Conservation (phyloP, 2,888 invertebrate species). For the Buathra laborator region DNA sequence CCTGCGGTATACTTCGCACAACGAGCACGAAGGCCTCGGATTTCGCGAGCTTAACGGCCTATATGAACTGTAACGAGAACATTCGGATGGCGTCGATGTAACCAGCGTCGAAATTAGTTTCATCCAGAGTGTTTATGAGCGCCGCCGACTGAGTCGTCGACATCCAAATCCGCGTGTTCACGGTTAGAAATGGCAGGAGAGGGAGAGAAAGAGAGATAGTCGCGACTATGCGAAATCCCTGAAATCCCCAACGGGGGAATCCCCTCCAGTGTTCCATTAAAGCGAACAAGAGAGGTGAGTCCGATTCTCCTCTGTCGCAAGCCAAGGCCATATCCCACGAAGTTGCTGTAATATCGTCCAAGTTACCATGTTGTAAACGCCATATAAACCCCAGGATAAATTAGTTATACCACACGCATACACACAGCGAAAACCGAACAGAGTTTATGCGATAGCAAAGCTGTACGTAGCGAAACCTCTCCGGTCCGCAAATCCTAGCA, state of each 20-base stretch:
- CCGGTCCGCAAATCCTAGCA: slow-evolving; percentile 40
- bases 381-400: slow-evolving; percentile 56
- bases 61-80: not conserved
- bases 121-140: slow-evolving; percentile 36
- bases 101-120: slow-evolving; percentile 43
- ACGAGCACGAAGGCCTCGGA: not conserved
- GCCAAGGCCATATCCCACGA: slow-evolving; percentile 40
- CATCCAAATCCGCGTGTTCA: slow-evolving; percentile 22
- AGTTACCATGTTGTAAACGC: slow-evolving; percentile 61
- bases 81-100: slow-evolving; percentile 7
- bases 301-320: slow-evolving; percentile 42
- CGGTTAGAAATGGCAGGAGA: not conserved
- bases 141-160: slow-evolving; percentile 2
- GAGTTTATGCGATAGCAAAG: slow-evolving; percentile 42
- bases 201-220: not conserved
- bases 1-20: not conserved
- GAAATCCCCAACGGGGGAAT: slow-evolving; percentile 49
- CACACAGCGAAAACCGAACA: slow-evolving; percentile 25
- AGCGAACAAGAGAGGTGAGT: slow-evolving; percentile 33
- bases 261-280: slow-evolving; percentile 48
- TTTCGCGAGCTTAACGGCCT: not conserved
- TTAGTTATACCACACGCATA: slow-evolving; percentile 41
- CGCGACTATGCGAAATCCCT: slow-evolving; percentile 47
- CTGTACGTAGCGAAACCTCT: slow-evolving; percentile 21
- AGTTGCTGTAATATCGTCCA: slow-evolving; percentile 59